These are phyloP conservation scores for Ibidorhyncha struthersii DNA, from an alignment of 2,113 vertebrate genomes.

Conservation along the genomic window DNA sequence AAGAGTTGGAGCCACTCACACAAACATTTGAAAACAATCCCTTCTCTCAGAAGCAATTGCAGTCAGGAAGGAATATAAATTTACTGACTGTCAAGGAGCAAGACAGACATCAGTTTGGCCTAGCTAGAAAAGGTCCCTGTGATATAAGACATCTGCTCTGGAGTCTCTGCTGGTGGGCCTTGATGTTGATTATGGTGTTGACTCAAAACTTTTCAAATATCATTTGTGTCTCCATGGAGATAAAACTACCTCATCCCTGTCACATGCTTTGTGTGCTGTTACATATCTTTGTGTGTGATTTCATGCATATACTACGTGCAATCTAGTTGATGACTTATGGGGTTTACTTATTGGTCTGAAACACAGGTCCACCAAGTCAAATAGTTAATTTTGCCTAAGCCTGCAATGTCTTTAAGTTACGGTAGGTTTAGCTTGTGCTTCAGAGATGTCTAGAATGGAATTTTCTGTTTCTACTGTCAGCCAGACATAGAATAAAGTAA, in stretches of 20 bases:
- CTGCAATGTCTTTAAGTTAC: background rate
- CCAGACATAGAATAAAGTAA: background rate
- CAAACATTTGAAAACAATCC: background rate
- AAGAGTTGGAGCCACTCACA: background rate
- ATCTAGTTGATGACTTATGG: background rate
- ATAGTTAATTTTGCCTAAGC: background rate
- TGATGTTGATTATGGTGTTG: background rate
- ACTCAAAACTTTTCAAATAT: background rate
- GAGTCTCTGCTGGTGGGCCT: rapidly evolving
- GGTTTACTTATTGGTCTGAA: background rate
- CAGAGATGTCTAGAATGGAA: background rate
- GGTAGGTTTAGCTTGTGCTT: background rate
- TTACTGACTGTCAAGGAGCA: background rate
- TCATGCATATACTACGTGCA: rapidly evolving
- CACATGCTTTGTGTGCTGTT: rapidly evolving
- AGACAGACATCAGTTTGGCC: background rate
- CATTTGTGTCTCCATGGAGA: background rate
- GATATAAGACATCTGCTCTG: rapidly evolving
- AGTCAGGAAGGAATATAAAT: background rate
- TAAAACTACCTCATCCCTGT: background rate
- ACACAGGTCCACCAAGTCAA: background rate
- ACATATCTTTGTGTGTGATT: background rate
- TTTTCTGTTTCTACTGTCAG: background rate
- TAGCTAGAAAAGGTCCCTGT: background rate
- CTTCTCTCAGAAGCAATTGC: background rate